phyloP scores from a whole-genome alignment of 2,113 vertebrate genomes.

The Tetrao urogallus region DNA sequence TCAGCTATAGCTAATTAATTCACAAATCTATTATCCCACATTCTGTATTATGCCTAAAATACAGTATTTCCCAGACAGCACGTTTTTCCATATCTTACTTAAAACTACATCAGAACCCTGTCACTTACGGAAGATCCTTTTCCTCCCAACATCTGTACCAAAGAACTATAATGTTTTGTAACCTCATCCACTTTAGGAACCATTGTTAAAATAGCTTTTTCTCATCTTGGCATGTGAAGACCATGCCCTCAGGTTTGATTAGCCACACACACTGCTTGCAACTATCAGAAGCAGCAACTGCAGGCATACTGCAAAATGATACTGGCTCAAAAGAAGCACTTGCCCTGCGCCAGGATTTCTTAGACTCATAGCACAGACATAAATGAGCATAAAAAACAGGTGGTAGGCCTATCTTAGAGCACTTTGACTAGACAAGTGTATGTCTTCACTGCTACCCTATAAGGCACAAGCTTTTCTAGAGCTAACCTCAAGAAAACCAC shows the following conservation, averaged over 20 bases:
- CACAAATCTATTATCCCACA: neutral
- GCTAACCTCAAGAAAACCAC: neutral
- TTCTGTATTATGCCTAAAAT: neutral
- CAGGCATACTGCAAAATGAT: neutral
- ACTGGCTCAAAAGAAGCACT: neutral
- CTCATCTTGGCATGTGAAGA: neutral
- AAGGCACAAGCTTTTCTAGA: neutral
- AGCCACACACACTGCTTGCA: neutral
- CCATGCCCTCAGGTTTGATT: neutral
- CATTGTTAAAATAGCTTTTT: slow-evolving; percentile 23
- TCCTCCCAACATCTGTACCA: neutral
- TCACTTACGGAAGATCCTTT: neutral
- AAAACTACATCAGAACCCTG: neutral
- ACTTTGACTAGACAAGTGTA: neutral
- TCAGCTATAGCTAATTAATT: neutral
- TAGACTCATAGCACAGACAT: fast-evolving
- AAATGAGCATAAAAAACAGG: neutral
- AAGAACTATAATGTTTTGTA: slow-evolving; percentile 1
- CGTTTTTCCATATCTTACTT: neutral
- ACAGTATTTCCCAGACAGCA: neutral
- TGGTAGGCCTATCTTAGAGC: neutral
- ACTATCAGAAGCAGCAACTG: neutral
- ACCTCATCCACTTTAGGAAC: slow-evolving; percentile 30
- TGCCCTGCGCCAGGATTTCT: neutral
- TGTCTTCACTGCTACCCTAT: fast-evolving